phyloP scores from a whole-genome alignment of 1,140 invertebrate species.

The Physella acuta region DNA sequence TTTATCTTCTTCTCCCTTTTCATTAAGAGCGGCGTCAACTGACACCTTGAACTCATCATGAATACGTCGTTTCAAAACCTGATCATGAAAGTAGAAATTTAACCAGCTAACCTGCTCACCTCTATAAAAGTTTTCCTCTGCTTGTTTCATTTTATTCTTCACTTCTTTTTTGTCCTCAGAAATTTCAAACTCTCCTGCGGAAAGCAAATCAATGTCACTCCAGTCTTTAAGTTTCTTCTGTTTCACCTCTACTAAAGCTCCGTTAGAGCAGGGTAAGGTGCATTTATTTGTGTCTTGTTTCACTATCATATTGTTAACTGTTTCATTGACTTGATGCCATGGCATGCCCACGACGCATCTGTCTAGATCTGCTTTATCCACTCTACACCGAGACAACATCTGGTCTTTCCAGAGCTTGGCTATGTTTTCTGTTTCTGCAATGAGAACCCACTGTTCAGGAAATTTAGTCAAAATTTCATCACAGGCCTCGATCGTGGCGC shows the following conservation, averaged over 20 bases:
- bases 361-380: constrained; percentile 25
- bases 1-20: constrained; percentile 32
- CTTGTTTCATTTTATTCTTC: constrained; percentile 21
- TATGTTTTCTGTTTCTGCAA: constrained; percentile 34
- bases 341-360: constrained; percentile 36
- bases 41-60: constrained; percentile 26
- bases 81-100: constrained; percentile 39
- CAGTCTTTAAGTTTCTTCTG: constrained; percentile 40
- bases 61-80: constrained; percentile 36
- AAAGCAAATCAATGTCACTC: constrained; percentile 38
- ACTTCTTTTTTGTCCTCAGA: constrained; percentile 19
- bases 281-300: too few species aligned
- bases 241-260: constrained; percentile 30
- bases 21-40: constrained; percentile 26
- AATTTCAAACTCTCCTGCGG: constrained; percentile 32
- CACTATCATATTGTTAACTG: too few species aligned
- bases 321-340: constrained; percentile 37
- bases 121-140: constrained; percentile 38
- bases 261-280: constrained; percentile 34
- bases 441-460: constrained; percentile 40
- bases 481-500: constrained; percentile 40
- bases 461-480: constrained; percentile 40
- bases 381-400: constrained; percentile 23
- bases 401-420: constrained; percentile 18
- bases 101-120: constrained; percentile 39